Evolutionary conservation across 2,797 vertebrate genomes (phyloP).

Genomic region (Crocodylus rhombifer): DNA sequence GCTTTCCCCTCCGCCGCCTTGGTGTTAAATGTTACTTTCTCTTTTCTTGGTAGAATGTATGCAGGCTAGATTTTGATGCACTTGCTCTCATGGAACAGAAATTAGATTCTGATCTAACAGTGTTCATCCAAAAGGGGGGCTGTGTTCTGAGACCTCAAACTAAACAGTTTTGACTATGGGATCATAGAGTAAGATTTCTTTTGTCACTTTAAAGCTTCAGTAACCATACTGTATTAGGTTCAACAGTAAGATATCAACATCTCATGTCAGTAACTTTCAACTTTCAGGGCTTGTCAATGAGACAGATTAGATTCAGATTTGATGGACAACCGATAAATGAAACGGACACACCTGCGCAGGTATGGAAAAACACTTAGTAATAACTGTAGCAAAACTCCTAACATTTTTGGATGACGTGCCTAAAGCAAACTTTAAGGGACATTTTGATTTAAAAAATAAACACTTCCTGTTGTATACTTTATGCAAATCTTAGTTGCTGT

Average conservation of each 20-base stretch:
- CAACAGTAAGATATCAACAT: not conserved
- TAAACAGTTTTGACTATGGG: rapidly evolving
- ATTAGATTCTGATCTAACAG: not conserved
- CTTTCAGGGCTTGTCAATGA: slow-evolving; percentile 90
- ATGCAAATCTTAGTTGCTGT: not conserved
- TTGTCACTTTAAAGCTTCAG: not conserved
- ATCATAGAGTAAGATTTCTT: not conserved
- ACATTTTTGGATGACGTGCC: not conserved
- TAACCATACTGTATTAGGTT: not conserved
- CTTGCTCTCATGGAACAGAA: not conserved
- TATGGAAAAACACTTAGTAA: slow-evolving; percentile 68
- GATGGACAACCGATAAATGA: slow-evolving; percentile 94
- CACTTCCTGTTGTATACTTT: not conserved
- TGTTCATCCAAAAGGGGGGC: not conserved
- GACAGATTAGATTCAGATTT: slow-evolving; percentile 93
- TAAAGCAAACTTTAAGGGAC: not conserved
- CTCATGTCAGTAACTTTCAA: not conserved
- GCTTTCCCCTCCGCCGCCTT: not conserved
- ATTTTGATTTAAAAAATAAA: not conserved
- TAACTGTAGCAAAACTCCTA: not conserved
- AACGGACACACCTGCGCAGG: slow-evolving; percentile 93
- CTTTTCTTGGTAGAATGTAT: not conserved
- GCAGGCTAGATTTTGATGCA: not conserved
- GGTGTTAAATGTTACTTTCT: not conserved
- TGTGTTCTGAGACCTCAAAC: rapidly evolving